These are phyloP conservation scores for Coregonus ussuriensis DNA, from an alignment of 2,797 vertebrate genomes.

Conservation along the genomic window DNA sequence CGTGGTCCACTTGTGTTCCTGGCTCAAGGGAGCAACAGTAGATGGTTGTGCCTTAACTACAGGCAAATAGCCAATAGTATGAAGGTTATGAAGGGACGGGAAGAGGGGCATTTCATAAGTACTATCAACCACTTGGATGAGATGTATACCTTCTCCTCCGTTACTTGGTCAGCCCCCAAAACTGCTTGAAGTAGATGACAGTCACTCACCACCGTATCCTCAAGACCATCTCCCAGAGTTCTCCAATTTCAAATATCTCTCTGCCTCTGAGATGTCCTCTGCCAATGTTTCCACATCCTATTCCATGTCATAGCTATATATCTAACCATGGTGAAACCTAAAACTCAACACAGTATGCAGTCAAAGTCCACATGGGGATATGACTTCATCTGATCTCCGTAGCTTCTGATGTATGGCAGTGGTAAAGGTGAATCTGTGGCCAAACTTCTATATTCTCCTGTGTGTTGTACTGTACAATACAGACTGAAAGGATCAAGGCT, in stretches of 20 bases:
- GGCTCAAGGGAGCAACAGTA: neutral
- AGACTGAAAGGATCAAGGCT: neutral
- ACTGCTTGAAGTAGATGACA: too few species aligned
- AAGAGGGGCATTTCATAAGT: too few species aligned
- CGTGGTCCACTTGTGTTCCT: neutral
- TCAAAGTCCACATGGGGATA: neutral
- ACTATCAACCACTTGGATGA: neutral
- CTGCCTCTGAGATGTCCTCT: neutral
- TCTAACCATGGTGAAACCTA: neutral
- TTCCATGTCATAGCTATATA: neutral
- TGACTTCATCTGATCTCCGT: neutral
- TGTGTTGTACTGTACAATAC: constrained; percentile 4
- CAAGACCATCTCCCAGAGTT: neutral
- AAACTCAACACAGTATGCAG: constrained; percentile 3
- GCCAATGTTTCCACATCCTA: neutral
- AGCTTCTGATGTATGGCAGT: neutral
- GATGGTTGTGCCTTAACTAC: neutral
- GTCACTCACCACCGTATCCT: too few species aligned
- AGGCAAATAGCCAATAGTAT: neutral
- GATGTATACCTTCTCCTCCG: neutral
- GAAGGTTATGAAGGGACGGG: neutral
- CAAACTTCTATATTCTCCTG: neutral
- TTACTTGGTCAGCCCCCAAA: neutral
- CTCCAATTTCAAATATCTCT: neutral
- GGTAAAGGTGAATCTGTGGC: neutral